Conservation (phyloP, 1,140 invertebrate species). For the Calosoma granatense region DNA sequence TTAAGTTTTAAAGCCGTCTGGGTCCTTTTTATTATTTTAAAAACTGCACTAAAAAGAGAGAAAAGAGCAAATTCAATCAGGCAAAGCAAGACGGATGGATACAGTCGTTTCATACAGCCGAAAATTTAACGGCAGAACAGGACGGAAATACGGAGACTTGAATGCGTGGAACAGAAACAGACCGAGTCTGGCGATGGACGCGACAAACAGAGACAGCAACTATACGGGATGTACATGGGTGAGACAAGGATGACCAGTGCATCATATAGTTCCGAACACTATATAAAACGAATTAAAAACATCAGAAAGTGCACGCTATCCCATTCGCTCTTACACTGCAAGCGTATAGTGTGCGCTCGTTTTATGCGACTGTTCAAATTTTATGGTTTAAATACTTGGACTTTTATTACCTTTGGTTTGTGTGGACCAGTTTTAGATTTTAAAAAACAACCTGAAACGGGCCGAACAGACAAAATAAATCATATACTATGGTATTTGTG, state of each 20-base stretch:
- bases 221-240: neutral
- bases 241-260: neutral
- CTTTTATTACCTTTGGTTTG: neutral
- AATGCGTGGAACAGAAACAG: neutral
- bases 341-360: too few species aligned
- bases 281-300: constrained; percentile 5
- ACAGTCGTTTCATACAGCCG: neutral
- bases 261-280: constrained; percentile 1
- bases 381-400: constrained; percentile 5
- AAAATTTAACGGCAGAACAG: neutral
- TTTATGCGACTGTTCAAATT: constrained; percentile 1
- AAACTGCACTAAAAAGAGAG: constrained; percentile 2
- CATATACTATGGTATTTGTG: neutral
- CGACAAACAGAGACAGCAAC: neutral
- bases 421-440: neutral
- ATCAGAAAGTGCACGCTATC: too few species aligned
- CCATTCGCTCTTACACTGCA: too few species aligned
- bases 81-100: neutral
- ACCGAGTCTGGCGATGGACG: neutral
- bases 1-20: constrained; percentile 3
- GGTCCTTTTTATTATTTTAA: constrained; percentile 5
- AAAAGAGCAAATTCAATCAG: constrained; percentile 4
- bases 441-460: neutral
- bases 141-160: neutral
- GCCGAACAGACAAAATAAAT: neutral